These are phyloP conservation scores for Drosophila simulans DNA, from an alignment of 1,140 invertebrate species.

Conservation along the genomic window DNA sequence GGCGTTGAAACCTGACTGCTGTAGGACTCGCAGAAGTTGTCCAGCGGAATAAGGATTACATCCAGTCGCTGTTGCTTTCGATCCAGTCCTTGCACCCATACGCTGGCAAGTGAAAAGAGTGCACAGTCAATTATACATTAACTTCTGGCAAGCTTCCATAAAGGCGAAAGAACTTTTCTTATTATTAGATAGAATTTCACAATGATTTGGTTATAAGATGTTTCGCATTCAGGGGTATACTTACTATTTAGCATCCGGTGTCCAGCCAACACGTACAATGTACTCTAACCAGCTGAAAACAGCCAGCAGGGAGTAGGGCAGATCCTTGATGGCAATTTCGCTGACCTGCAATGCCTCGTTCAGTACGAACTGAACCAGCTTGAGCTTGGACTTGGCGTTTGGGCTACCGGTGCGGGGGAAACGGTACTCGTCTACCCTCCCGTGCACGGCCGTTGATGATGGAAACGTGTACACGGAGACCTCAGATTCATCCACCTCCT, in stretches of 20 bases:
- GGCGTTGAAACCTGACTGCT: slow-evolving; percentile 85
- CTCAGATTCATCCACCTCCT: slow-evolving; percentile 97
- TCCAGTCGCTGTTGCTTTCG: slow-evolving; percentile 93
- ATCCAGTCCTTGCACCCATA: slow-evolving; percentile 95
- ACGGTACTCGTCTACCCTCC: slow-evolving; percentile 94
- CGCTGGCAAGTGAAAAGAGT: slow-evolving; percentile 85
- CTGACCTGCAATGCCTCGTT: slow-evolving; percentile 88
- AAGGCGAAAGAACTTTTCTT: no score
- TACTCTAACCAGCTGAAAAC: slow-evolving; percentile 97
- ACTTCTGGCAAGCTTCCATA: no score
- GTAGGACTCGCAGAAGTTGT: slow-evolving; percentile 90
- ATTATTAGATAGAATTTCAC: no score
- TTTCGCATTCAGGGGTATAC: slow-evolving; percentile 69
- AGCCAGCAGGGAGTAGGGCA: slow-evolving; percentile 90
- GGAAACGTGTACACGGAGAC: slow-evolving; percentile 96
- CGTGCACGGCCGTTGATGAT: slow-evolving; percentile 89
- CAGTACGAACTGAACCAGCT: slow-evolving; percentile 93
- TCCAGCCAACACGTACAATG: slow-evolving; percentile 96
- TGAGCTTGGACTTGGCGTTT: slow-evolving; percentile 95
- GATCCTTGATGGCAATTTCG: slow-evolving; percentile 88
- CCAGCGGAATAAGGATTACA: slow-evolving; percentile 89
- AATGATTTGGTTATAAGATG: no score
- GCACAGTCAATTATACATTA: neutral
- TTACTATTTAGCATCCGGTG: slow-evolving; percentile 94
- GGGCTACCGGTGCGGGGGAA: slow-evolving; percentile 96